phyloP scores from a whole-genome alignment of 1,140 invertebrate species.

The Pseudomyrmex pallidus region DNA sequence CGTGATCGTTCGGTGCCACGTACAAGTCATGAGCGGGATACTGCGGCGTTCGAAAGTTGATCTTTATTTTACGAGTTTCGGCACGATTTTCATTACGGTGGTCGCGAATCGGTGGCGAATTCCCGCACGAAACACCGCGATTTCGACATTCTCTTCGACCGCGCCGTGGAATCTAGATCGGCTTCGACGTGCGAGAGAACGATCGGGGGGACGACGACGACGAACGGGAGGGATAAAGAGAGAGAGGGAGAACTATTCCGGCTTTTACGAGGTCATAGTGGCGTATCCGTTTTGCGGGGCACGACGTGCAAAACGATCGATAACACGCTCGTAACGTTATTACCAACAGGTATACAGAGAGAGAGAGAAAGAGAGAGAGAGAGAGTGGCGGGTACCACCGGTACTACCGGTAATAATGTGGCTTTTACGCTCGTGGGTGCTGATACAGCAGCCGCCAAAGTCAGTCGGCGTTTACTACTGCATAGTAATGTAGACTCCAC shows the following conservation, averaged over 20 bases:
- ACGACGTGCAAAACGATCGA: constrained; percentile 81
- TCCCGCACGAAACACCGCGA: constrained; percentile 35
- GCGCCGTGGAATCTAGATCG: constrained; percentile 47
- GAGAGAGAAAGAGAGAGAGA: too few relatives aligned
- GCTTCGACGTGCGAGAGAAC: neutral
- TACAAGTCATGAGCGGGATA: constrained; percentile 35
- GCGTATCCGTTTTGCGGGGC: constrained; percentile 79
- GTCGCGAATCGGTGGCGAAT: constrained; percentile 30
- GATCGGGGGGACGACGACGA: neutral
- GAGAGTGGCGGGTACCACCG: constrained; percentile 68
- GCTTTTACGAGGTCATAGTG: constrained; percentile 74
- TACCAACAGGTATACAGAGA: constrained; percentile 77
- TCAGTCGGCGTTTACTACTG: constrained; percentile 64
- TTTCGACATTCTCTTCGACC: constrained; percentile 29
- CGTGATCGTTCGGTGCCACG: neutral
- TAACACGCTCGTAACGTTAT: constrained; percentile 81
- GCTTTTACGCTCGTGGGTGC: constrained; percentile 77
- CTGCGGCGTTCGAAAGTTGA: constrained; percentile 21
- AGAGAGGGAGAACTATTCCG: constrained; percentile 58
- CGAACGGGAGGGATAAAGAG: neutral
- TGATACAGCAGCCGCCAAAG: constrained; percentile 72
- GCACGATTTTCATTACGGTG: constrained; percentile 54
- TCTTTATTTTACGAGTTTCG: constrained; percentile 47
- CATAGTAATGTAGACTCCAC: neutral
- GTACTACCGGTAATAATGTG: constrained; percentile 81